A percentile compares a stretch with the other conserved stretches of the same genome.
These are phyloP conservation scores for Thamnaconus septentrionalis DNA, from an alignment of 2,113 vertebrate genomes.

Conservation along the genomic window DNA sequence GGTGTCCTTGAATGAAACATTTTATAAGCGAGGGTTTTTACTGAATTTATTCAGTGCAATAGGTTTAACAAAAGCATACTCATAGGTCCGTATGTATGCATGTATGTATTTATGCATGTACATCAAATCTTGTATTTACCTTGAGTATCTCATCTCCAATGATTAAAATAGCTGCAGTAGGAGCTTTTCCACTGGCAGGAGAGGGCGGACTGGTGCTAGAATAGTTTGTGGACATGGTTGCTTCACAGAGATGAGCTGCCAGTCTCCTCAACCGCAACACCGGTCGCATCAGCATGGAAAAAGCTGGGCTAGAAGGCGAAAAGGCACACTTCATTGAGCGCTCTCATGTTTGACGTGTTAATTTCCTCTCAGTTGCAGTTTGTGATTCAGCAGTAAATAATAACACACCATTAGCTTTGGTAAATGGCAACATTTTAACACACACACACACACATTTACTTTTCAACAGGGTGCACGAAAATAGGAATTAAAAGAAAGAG, in stretches of 20 bases:
- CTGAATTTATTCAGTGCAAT: no score
- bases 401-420: conserved; percentile 13
- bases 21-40: no score
- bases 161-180: conserved; percentile 90
- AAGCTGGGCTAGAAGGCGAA: conserved; percentile 37
- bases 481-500: no score
- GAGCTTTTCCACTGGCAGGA: conserved; percentile 28
- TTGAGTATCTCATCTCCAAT: conserved; percentile 96
- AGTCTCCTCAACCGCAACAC: conserved; percentile 61
- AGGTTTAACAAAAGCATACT: no score
- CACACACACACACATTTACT: no score
- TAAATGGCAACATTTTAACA: conserved; percentile 9
- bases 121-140: conserved; percentile 64
- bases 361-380: background rate
- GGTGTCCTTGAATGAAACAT: no score
- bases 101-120: no score
- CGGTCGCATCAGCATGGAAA: conserved; percentile 63
- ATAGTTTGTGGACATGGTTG: conserved; percentile 77
- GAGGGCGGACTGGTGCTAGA: conserved; percentile 24
- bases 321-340: background rate
- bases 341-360: background rate
- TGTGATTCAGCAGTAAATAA: background rate
- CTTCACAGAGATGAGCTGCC: conserved; percentile 55
- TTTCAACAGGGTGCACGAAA: background rate
- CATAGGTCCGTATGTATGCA: no score